Evolutionary conservation across 1,140 invertebrate species (phyloP).

Genomic region (Drosophila obscura): DNA sequence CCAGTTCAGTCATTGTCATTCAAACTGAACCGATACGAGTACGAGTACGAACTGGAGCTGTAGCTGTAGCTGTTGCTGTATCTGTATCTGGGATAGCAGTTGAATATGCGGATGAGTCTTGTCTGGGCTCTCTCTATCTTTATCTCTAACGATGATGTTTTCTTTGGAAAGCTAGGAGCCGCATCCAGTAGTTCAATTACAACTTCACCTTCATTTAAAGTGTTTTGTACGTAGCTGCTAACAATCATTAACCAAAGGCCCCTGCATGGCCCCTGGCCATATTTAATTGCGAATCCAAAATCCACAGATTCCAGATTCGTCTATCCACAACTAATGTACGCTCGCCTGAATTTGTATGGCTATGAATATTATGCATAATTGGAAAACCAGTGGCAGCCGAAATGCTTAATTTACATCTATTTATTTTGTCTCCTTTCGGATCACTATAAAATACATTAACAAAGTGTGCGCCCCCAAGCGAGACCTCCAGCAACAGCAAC

Average conservation of each 20-base stretch:
- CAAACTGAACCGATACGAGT: conserved; percentile 2
- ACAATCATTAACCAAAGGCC: conserved; percentile 22
- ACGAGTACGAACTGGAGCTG: conserved; percentile 31
- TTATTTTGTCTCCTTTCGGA: conserved; percentile 49
- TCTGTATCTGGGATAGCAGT: not conserved
- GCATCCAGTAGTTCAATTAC: conserved; percentile 80
- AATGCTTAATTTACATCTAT: conserved; percentile 59
- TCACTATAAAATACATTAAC: conserved; percentile 72
- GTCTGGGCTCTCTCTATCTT: conserved; percentile 30
- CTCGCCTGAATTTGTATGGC: conserved; percentile 35
- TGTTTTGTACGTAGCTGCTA: conserved; percentile 57
- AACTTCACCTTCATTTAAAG: conserved; percentile 71
- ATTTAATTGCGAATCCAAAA: conserved; percentile 11
- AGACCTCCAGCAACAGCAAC: conserved; percentile 48
- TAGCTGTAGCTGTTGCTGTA: not conserved
- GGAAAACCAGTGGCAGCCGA: conserved; percentile 56
- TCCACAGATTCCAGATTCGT: not conserved
- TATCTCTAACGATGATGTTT: conserved; percentile 65
- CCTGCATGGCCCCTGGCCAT: no score
- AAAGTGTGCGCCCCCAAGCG: conserved; percentile 65
- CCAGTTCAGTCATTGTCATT: conserved; percentile 77
- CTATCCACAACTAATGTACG: conserved; percentile 19
- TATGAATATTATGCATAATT: conserved; percentile 52
- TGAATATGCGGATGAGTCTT: not conserved
- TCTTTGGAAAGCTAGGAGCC: conserved; percentile 78